Evolutionary conservation across 1,140 invertebrate species (phyloP).

Genomic region (Sarcophaga peregrina): DNA sequence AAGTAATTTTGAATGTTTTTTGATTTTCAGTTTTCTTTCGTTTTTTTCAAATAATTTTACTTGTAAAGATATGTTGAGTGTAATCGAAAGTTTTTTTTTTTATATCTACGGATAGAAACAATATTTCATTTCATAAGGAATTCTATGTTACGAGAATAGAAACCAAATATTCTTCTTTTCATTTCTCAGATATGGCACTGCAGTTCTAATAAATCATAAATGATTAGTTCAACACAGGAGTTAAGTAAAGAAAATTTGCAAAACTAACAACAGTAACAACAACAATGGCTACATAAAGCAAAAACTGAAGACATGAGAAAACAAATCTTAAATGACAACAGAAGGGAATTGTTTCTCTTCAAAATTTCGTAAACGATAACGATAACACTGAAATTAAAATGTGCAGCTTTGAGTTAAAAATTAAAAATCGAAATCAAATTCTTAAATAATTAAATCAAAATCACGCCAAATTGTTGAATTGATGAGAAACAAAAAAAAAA

Average conservation of each 20-base stretch:
- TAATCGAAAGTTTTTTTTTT: neutral
- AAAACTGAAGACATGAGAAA: too few species aligned
- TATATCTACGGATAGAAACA: neutral
- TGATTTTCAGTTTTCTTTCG: too few species aligned
- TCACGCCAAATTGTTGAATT: conserved; percentile 17
- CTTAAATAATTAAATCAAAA: neutral
- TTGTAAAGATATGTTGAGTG: too few species aligned
- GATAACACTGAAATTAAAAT: too few species aligned
- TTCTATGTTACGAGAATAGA: neutral
- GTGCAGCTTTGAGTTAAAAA: too few species aligned
- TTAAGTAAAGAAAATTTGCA: conserved; percentile 24
- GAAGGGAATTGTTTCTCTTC: too few species aligned
- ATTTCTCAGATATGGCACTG: neutral
- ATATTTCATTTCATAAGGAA: conserved; percentile 15
- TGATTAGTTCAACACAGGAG: neutral
- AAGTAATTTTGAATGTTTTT: too few species aligned
- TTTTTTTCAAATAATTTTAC: too few species aligned
- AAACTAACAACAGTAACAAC: neutral
- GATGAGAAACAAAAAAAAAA: neutral
- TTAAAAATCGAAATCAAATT: too few species aligned
- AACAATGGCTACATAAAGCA: too few species aligned
- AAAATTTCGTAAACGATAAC: too few species aligned
- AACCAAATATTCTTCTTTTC: conserved; percentile 8
- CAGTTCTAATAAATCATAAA: conserved; percentile 34
- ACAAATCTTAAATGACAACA: too few species aligned